Base-by-base conservation (phyloP, 1,140 invertebrate species). In the Reticulitermes speratus region DNA sequence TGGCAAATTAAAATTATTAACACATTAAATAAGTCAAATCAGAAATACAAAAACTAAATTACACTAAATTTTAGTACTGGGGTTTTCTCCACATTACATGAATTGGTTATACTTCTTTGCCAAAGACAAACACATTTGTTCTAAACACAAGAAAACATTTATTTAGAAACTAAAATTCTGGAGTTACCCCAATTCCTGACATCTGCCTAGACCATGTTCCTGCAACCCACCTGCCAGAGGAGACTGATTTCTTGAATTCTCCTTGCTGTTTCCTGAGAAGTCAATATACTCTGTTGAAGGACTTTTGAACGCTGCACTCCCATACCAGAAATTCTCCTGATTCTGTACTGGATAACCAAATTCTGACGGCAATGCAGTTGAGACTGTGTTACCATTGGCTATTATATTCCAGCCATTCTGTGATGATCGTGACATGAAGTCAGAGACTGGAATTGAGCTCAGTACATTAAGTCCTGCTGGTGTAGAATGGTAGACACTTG, bases 391-490 rank as follows among this genome's bases (percentile, higher is more conserved):
- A 8, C 65, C 65, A 75, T 75, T 75, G 65, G 65, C 25, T 75
- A 75, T 19, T 75, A 11, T 16, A 2, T 75, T 75, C 65, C 65
- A 75, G 14, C 65, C 65, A 75, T 75, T 75, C n/a, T 75, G 65
- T 11, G 65, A 25, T 5, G 25, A 75, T 30, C 65, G 25, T 16
- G 65, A 30, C 25, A 75, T 75, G 14, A 75, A 75, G n/a, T 75
- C n/a, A 30, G 65, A 25, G 25, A 75, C n/a, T 75, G 65, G 65
- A 75, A 75, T 44, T 44, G 82, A 83, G 32, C 38, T 84, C 16
- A 84, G 45, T 23, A 84, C 45, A 84, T 84, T 84, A 84, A 59
- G 45, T 25, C 38, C 82, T 84, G 48, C 23, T 45, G 83, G 83
- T 23, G 52, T 59, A 32, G 44, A 84, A 48, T 52, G 83, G 52